Evolutionary conservation across 2,888 invertebrate species (phyloP).

Genomic region (Coelopa pilipes): DNA sequence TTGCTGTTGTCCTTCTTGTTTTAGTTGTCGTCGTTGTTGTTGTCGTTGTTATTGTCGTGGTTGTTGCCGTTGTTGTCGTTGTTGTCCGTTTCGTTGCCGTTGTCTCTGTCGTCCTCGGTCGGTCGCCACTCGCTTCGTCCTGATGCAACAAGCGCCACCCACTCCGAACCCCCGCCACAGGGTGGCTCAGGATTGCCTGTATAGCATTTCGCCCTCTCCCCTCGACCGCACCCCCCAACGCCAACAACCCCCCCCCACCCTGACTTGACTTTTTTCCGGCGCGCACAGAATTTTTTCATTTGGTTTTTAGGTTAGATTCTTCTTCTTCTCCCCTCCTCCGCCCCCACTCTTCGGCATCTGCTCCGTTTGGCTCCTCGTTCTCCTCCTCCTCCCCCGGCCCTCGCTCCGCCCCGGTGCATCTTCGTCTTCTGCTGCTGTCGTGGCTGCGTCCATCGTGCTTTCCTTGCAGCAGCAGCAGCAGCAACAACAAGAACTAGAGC

Average conservation of each 20-base stretch:
- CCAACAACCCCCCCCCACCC: too few relatives aligned
- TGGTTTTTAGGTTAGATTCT: slow-evolving; percentile 58
- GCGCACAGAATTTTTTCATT: slow-evolving; percentile 56
- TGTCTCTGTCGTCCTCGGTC: slow-evolving; percentile 6
- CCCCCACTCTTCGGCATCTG: too few relatives aligned
- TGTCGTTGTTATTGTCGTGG: too few relatives aligned
- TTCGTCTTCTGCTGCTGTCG: not conserved
- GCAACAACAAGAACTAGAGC: slow-evolving; percentile 25
- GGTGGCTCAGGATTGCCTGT: slow-evolving; percentile 12
- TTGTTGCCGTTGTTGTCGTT: too few relatives aligned
- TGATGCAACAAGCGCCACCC: slow-evolving; percentile 54
- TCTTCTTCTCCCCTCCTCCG: slow-evolving; percentile 31
- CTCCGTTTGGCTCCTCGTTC: too few relatives aligned
- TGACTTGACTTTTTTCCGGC: not conserved
- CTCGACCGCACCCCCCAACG: too few relatives aligned
- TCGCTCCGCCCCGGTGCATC: too few relatives aligned
- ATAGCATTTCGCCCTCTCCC: slow-evolving; percentile 43
- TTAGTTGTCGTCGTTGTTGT: slow-evolving; percentile 30
- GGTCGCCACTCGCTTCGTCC: slow-evolving; percentile 29
- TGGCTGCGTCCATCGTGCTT: not conserved
- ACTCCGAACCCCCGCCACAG: not conserved
- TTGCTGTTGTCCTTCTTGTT: slow-evolving; percentile 28
- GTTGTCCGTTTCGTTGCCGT: slow-evolving; percentile 31
- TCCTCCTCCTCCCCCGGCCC: too few relatives aligned
- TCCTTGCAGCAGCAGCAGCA: slow-evolving; percentile 13